A percentile compares a stretch with the other conserved stretches of the same genome.
Evolutionary conservation across 2,797 vertebrate genomes (phyloP).

Genomic region (Tangara arthus): DNA sequence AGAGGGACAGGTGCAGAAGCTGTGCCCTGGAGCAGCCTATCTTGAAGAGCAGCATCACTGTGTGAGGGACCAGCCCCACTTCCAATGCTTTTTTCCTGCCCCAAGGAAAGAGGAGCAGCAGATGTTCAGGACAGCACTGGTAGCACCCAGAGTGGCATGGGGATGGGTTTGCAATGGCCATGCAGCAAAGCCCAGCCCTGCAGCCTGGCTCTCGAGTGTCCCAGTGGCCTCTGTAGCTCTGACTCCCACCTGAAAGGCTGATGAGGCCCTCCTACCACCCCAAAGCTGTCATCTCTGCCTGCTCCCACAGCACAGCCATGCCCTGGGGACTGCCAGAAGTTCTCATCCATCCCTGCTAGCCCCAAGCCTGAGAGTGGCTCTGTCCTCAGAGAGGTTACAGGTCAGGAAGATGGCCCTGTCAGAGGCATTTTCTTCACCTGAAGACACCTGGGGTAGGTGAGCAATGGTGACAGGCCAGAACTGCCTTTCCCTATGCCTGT

Average conservation of each 20-base stretch:
- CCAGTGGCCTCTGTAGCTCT: background rate
- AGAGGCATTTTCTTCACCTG: background rate
- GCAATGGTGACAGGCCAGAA: background rate
- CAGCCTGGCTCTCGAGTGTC: accelerated
- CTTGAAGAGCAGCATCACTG: background rate
- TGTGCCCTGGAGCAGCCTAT: background rate
- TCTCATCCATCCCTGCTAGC: background rate
- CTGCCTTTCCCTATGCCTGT: background rate
- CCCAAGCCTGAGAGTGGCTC: background rate
- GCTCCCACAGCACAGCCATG: background rate
- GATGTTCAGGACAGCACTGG: too few relatives aligned
- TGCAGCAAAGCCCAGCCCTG: background rate
- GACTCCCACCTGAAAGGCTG: background rate
- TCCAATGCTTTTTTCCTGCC: background rate
- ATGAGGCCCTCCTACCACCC: background rate
- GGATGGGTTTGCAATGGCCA: accelerated
- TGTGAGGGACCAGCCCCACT: background rate
- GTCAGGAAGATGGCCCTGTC: background rate
- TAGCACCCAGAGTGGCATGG: accelerated
- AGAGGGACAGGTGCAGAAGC: background rate
- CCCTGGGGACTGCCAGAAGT: background rate
- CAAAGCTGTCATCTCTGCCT: background rate
- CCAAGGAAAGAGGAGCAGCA: background rate
- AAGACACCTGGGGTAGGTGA: background rate
- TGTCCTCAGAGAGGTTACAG: background rate